These are phyloP conservation scores for Onychostoma macrolepis DNA, from an alignment of 2,113 vertebrate genomes.

Conservation along the genomic window DNA sequence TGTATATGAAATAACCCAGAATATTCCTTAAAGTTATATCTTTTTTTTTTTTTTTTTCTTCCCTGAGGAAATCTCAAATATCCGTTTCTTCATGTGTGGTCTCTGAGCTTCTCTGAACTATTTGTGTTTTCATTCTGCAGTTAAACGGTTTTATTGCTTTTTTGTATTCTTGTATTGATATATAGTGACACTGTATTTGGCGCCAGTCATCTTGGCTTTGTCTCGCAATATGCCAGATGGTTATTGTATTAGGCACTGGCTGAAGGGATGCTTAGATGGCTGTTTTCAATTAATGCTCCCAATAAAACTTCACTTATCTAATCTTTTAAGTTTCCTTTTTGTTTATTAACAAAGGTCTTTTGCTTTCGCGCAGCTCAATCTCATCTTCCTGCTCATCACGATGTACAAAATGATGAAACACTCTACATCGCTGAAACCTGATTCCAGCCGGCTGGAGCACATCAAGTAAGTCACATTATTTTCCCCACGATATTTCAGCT, in stretches of 20 bases:
- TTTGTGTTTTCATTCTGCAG: slow-evolving; percentile 62
- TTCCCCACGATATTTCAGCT: slow-evolving; percentile 10
- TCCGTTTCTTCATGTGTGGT: slow-evolving; percentile 18
- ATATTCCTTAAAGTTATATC: not conserved
- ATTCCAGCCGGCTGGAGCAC: slow-evolving; percentile 99
- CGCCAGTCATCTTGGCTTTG: slow-evolving; percentile 75
- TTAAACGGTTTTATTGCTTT: slow-evolving; percentile 78
- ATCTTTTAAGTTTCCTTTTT: slow-evolving; percentile 10
- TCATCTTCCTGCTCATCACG: slow-evolving; percentile 99
- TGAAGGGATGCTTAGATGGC: slow-evolving; percentile 69
- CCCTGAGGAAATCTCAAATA: not conserved
- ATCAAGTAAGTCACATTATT: slow-evolving; percentile 93
- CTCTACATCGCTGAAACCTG: slow-evolving; percentile 98
- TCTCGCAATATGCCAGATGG: slow-evolving; percentile 72
- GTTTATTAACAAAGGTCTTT: slow-evolving; percentile 74
- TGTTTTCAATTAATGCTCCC: slow-evolving; percentile 70
- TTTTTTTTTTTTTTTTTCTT: not conserved
- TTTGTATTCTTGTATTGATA: slow-evolving; percentile 79
- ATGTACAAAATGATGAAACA: slow-evolving; percentile 99
- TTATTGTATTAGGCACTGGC: slow-evolving; percentile 77
- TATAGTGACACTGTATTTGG: slow-evolving; percentile 81
- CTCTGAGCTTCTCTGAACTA: slow-evolving; percentile 58
- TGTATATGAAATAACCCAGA: not conserved
- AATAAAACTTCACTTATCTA: slow-evolving; percentile 65
- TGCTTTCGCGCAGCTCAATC: slow-evolving; percentile 93